Evolutionary conservation across 2,888 invertebrate species (phyloP).

Genomic region (Stictocephala bisonia): DNA sequence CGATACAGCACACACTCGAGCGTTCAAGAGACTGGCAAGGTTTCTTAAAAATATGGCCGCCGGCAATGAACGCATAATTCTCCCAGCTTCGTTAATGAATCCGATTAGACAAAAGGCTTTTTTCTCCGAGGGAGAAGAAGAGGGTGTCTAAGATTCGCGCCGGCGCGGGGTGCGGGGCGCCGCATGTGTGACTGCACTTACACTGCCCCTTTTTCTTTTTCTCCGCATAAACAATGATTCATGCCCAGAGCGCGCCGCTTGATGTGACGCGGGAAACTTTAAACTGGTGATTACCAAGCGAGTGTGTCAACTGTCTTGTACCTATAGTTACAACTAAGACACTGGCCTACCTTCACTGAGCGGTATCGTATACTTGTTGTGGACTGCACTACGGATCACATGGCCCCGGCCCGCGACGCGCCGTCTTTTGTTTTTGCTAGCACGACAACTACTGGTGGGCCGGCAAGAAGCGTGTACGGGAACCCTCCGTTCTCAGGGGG

Average conservation of each 20-base stretch:
- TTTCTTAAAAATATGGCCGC: constrained; percentile 54
- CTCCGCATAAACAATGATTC: constrained; percentile 38
- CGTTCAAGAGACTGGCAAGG: constrained; percentile 5
- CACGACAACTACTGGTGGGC: constrained; percentile 48
- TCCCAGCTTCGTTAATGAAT: constrained; percentile 68
- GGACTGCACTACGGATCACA: no score
- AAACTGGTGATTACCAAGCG: not conserved
- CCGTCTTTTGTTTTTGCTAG: constrained; percentile 55
- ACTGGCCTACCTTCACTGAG: no score
- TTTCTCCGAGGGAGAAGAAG: constrained; percentile 40
- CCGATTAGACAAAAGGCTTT: constrained; percentile 67
- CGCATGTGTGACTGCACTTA: constrained; percentile 23
- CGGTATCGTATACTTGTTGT: no score
- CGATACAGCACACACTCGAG: no score
- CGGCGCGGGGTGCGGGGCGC: no score
- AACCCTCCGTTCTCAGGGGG: constrained; percentile 36
- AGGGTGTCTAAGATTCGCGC: constrained; percentile 14
- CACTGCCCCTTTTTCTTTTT: constrained; percentile 12
- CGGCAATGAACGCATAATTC: constrained; percentile 67
- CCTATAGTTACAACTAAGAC: no score
- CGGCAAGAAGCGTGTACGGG: constrained; percentile 41
- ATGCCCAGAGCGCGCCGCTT: constrained; percentile 3
- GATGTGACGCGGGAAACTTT: not conserved
- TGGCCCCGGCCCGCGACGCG: constrained; percentile 39
- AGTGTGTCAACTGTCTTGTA: no score